phyloP scores from a whole-genome alignment of 2,888 invertebrate genomes.

The Stegana nigrithorax region DNA sequence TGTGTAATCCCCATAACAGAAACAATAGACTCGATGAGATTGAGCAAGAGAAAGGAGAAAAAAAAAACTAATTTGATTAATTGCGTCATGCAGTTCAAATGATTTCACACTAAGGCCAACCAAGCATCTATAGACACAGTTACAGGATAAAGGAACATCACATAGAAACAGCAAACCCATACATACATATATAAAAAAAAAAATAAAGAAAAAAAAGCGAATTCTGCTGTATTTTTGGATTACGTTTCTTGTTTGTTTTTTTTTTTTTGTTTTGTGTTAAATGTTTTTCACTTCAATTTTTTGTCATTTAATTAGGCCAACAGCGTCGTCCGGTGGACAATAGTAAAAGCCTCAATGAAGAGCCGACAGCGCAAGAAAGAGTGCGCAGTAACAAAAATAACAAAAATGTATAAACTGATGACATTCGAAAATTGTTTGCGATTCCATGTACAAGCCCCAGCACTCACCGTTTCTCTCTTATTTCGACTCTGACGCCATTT shows the following conservation, averaged over 20 bases:
- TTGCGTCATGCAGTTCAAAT: slow-evolving; percentile 57
- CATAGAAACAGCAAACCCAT: background rate
- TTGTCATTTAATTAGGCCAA: slow-evolving; percentile 55
- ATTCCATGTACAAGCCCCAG: background rate
- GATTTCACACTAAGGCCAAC: slow-evolving; percentile 59
- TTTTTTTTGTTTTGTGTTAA: slow-evolving; percentile 27
- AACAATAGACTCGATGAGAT: too few species aligned
- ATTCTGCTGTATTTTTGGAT: too few species aligned
- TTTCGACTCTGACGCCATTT: slow-evolving; percentile 6
- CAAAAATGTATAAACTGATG: background rate
- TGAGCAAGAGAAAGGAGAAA: background rate
- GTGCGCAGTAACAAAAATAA: background rate
- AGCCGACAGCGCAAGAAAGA: background rate
- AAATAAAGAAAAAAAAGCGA: background rate
- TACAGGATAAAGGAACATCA: slow-evolving; percentile 17
- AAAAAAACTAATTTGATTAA: slow-evolving; percentile 53
- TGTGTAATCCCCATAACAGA: too few species aligned
- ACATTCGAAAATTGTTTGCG: too few species aligned
- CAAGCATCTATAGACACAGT: too few species aligned
- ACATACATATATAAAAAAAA: background rate
- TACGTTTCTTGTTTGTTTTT: slow-evolving; percentile 36
- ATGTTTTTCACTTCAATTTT: slow-evolving; percentile 46
- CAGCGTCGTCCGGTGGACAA: too few species aligned
- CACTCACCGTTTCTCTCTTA: background rate
- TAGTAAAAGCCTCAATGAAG: too few species aligned